Percentiles rank a stretch among this genome's conserved stretches.
Evolutionary conservation across 1,140 invertebrate species (phyloP).

Genomic region (Pinna nobilis): DNA sequence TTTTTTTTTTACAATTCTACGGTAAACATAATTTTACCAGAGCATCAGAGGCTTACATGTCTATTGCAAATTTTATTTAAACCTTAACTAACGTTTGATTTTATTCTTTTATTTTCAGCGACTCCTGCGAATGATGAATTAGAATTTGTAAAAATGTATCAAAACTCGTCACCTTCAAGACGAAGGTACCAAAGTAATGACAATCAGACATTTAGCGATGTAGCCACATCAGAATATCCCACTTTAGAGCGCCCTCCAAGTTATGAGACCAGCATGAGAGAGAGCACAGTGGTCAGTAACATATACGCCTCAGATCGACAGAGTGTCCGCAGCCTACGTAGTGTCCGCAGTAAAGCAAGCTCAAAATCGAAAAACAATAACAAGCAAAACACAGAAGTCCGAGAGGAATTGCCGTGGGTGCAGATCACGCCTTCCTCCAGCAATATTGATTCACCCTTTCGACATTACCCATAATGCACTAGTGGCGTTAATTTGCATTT

Average conservation of each 20-base stretch:
- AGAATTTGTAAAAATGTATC: constrained; percentile 74
- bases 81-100: neutral
- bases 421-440: constrained; percentile 65
- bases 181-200: constrained; percentile 36
- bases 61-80: neutral
- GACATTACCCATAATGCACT: constrained; percentile 49
- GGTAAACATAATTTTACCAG: too few species aligned
- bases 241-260: constrained; percentile 64
- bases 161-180: constrained; percentile 56
- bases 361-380: constrained; percentile 48
- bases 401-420: constrained; percentile 69
- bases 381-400: constrained; percentile 33
- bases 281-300: constrained; percentile 46
- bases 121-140: constrained; percentile 71
- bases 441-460: constrained; percentile 46
- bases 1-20: too few species aligned
- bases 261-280: constrained; percentile 67
- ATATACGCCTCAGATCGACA: constrained; percentile 60
- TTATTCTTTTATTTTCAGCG: constrained; percentile 54
- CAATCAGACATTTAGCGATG: constrained; percentile 52
- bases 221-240: constrained; percentile 40
- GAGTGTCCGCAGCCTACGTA: constrained; percentile 61
- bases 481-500: too few species aligned
- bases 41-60: too few species aligned
- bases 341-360: constrained; percentile 54